These are phyloP conservation scores for Halichoerus grypus DNA, from an alignment of 2,113 vertebrate species.

Conservation along the genomic window DNA sequence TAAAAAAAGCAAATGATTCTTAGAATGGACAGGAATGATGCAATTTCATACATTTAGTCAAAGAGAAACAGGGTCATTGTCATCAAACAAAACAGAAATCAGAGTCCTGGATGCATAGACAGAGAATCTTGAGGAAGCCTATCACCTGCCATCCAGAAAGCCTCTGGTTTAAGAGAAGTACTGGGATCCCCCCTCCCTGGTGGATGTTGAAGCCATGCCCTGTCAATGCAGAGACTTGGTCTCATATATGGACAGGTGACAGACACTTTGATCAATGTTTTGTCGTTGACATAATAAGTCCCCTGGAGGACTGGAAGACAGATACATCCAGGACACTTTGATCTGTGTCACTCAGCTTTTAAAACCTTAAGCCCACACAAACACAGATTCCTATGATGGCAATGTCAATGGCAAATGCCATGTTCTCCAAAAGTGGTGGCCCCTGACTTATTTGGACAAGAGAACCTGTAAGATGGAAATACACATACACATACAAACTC, in stretches of 20 bases:
- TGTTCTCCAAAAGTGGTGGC: background rate
- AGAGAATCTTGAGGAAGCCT: background rate
- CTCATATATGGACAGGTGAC: background rate
- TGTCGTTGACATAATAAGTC: background rate
- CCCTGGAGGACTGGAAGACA: background rate
- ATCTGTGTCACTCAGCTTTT: background rate
- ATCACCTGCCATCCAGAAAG: background rate
- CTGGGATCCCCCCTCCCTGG: background rate
- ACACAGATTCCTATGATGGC: background rate
- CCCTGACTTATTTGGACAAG: background rate
- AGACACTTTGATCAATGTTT: background rate
- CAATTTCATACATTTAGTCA: background rate
- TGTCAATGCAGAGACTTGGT: background rate
- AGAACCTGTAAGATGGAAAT: background rate
- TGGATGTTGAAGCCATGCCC: background rate
- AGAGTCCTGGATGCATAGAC: background rate
- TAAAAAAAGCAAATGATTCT: background rate
- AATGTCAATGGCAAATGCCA: background rate
- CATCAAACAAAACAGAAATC: background rate
- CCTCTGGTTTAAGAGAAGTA: background rate
- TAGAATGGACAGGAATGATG: background rate
- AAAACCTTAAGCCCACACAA: background rate
- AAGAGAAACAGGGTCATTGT: slow-evolving; percentile 28
- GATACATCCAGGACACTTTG: background rate
- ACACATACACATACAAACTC: fast-evolving